Percentiles rank a stretch among this genome's conserved stretches.
phyloP scores from a whole-genome alignment of 2,888 invertebrate species.

The Saturnia pavonia region DNA sequence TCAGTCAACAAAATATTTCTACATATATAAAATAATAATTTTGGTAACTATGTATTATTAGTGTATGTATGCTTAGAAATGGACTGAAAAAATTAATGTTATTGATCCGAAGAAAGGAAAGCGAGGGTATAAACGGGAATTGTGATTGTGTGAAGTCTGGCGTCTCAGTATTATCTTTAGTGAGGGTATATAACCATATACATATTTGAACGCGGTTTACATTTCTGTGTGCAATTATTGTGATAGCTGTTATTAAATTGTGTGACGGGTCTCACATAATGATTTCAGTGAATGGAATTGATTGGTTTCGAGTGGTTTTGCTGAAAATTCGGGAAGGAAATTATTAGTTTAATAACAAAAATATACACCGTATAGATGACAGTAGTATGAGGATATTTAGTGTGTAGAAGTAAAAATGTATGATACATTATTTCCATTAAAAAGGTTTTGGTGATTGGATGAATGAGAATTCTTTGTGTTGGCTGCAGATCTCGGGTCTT shows the following conservation, averaged over 20 bases:
- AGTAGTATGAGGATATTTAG: constrained; percentile 35
- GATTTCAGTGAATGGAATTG: constrained; percentile 27
- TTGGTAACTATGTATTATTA: not conserved
- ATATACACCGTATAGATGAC: constrained; percentile 43
- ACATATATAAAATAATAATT: not conserved
- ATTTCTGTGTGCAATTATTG: constrained; percentile 31
- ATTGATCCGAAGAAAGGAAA: not conserved
- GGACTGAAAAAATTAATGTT: constrained; percentile 5
- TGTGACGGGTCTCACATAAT: constrained; percentile 34
- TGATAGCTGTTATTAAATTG: constrained; percentile 41
- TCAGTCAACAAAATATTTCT: not conserved
- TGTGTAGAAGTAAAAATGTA: constrained; percentile 17
- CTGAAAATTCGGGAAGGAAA: constrained; percentile 33
- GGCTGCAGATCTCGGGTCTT: constrained; percentile 17
- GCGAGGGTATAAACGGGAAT: not conserved
- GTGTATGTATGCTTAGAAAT: constrained; percentile 2
- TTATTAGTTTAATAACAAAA: constrained; percentile 55
- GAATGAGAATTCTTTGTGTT: constrained; percentile 15
- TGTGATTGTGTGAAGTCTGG: constrained; percentile 1
- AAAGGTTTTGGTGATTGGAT: constrained; percentile 21
- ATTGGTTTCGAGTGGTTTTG: constrained; percentile 17
- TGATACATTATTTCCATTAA: constrained; percentile 13
- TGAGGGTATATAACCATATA: not conserved
- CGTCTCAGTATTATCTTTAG: constrained; percentile 2
- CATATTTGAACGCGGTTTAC: not conserved